Conservation (phyloP, 1,140 invertebrate genomes). For the Conus ventricosus region DNA sequence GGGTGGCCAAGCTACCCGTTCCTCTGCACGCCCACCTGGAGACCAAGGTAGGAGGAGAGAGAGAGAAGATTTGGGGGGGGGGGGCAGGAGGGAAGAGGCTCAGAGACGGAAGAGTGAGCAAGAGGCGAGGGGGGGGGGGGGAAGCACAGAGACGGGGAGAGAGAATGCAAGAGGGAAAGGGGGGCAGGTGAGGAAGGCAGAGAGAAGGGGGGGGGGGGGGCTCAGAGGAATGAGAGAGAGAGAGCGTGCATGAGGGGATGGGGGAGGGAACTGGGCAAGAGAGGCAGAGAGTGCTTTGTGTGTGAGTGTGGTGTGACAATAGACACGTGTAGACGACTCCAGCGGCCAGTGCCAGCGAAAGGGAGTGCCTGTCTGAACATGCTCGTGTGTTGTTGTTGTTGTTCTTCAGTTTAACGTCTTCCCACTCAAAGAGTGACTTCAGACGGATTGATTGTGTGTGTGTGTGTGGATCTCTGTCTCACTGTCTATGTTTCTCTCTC, state of each 20-base stretch:
- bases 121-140: background rate
- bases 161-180: no score
- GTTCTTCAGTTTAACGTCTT: no score
- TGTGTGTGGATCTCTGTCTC: background rate
- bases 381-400: no score
- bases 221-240: slow-evolving; percentile 64
- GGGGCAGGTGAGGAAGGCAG: background rate
- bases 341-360: no score
- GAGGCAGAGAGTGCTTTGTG: background rate
- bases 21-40: slow-evolving; percentile 53
- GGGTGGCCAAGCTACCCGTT: slow-evolving; percentile 44
- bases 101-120: background rate
- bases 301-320: no score
- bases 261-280: background rate
- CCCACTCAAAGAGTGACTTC: no score
- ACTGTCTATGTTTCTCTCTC: background rate
- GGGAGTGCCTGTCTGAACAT: no score
- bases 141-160: background rate
- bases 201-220: background rate
- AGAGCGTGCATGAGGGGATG: background rate
- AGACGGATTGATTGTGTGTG: no score
- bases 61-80: background rate
- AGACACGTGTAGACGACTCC: no score
- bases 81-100: background rate
- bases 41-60: slow-evolving; percentile 62